Base-by-base conservation (phyloP, 2,888 invertebrate genomes). In the Leptinotarsa tumamoca region DNA sequence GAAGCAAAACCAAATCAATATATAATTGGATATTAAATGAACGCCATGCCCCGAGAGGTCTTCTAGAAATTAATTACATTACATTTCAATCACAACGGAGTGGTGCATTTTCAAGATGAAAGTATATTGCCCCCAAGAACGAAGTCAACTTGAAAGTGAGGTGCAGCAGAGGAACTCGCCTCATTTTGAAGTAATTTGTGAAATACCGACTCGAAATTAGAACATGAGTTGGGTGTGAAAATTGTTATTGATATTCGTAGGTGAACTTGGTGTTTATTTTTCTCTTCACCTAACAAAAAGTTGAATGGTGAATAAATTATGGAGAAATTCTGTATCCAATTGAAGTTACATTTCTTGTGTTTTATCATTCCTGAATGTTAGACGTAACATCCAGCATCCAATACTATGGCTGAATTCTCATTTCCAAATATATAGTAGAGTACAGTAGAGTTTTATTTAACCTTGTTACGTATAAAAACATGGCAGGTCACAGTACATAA, bases 21-120 rank as follows among this genome's bases (percentile, higher is more conserved):
- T 73, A 72, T 63, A 63, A 74, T 77, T 77, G 77, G 74, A 74
- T 74, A 74, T 74, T 77, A 74, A 77, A 77, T 69, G 72, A 72
- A 66, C 74, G 73, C 68, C 74, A 49, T 67, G 70, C 74, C 77
- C 67, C 69, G 69, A 72, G 77, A 74, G 77, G 68, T 69, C 72
- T 71, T 67, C 75, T 72, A 61, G 70, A 72, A 77, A 74, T 74
- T 77, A 77, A 77, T 77, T 74, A 67, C 69, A 56, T 77, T 77
- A 77, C 71, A 61, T 77, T 77, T 74, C 77, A 77, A 74, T 77
- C 77, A 72, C 63, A 52, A 67, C 67, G 17, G 66, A 67, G 67
- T 71, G 67, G 21, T 58, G 21, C 58, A 58, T 58, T 58, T 58
- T 58, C 58, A 23, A 58, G 58, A 58, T 23, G 58, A 58, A 58